A percentile compares a stretch with the other conserved stretches of the same genome.
These are phyloP conservation scores for Campoletis sonorensis DNA, from an alignment of 1,140 invertebrate genomes.

Conservation along the genomic window DNA sequence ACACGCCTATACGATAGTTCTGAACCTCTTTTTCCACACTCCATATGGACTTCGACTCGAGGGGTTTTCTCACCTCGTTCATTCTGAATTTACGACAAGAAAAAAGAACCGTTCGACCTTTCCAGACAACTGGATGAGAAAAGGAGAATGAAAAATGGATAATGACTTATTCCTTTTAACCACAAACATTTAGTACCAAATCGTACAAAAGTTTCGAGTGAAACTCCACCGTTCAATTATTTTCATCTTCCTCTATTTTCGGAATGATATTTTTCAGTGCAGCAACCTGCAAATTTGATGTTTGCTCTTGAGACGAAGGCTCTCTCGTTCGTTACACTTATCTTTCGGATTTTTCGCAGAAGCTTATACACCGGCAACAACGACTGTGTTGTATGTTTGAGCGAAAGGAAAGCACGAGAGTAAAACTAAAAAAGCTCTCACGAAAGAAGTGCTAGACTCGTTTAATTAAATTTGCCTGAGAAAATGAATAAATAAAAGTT, in stretches of 20 bases:
- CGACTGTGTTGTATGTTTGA: not conserved
- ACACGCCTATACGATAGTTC: not conserved
- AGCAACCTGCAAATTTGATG: too few species aligned
- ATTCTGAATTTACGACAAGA: conserved; percentile 38
- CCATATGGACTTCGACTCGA: not conserved
- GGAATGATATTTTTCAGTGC: too few species aligned
- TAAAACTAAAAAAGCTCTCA: conserved; percentile 4
- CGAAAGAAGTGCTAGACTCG: conserved; percentile 22
- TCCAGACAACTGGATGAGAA: not conserved
- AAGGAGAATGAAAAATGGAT: not conserved
- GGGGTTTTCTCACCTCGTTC: conserved; percentile 38
- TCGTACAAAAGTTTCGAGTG: not conserved
- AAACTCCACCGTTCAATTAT: not conserved
- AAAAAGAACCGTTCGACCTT: conserved; percentile 6
- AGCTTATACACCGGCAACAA: too few species aligned
- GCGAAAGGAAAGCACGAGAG: not conserved
- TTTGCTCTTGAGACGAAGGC: too few species aligned
- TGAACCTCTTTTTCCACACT: conserved; percentile 28
- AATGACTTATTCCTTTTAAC: not conserved
- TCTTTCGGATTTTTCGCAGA: too few species aligned
- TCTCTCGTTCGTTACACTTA: too few species aligned
- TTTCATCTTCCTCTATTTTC: not conserved
- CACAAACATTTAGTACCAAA: not conserved
- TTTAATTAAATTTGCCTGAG: conserved; percentile 45
- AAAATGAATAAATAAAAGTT: conserved; percentile 30